Conservation (phyloP, 2,113 vertebrate species). For the Orycteropus afer region DNA sequence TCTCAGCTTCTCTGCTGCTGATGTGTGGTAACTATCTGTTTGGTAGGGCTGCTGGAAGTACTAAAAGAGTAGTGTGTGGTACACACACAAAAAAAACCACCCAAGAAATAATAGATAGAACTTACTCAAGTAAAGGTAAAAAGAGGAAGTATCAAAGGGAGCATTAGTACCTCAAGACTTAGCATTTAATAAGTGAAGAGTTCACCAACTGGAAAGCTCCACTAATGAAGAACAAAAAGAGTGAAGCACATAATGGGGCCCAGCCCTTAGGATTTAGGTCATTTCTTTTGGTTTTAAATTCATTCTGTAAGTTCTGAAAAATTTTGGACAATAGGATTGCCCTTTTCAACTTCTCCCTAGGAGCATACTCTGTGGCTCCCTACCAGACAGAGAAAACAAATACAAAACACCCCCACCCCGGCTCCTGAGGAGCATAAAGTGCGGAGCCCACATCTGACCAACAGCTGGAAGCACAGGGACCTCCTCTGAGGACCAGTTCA, state of each 20-base stretch:
- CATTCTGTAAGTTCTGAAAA: background rate
- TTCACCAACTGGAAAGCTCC: background rate
- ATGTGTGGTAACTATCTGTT: background rate
- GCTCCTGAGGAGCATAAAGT: background rate
- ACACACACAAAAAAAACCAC: background rate
- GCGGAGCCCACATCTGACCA: background rate
- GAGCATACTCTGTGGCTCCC: background rate
- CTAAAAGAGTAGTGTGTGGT: too few relatives aligned
- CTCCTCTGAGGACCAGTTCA: too few relatives aligned
- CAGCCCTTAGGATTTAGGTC: background rate
- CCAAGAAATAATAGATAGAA: background rate
- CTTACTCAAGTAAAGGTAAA: too few relatives aligned
- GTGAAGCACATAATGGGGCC: accelerated
- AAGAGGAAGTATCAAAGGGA: background rate
- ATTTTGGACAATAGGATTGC: background rate
- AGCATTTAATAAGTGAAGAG: background rate
- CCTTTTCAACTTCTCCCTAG: background rate
- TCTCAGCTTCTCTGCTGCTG: accelerated
- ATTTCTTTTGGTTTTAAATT: background rate
- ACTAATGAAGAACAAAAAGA: background rate
- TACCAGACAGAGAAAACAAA: too few relatives aligned
- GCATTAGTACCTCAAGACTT: background rate
- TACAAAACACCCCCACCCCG: too few relatives aligned
- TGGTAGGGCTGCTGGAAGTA: background rate
- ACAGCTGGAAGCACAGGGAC: background rate